Evolutionary conservation across 2,113 vertebrate species (phyloP).

Genomic region (Zosterops japonicus): DNA sequence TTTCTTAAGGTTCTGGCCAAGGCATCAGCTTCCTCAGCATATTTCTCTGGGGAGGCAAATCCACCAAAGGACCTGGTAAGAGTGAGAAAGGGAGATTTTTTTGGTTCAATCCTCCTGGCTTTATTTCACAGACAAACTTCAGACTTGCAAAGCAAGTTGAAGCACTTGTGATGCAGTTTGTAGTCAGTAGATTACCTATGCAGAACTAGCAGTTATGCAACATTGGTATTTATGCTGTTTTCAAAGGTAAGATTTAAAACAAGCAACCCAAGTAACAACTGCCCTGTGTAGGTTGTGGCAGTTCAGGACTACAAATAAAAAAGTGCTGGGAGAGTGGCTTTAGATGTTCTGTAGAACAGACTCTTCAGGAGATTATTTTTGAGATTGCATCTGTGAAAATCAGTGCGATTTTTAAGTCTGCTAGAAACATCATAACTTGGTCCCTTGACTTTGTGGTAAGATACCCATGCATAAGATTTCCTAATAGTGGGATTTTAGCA

Average conservation of each 20-base stretch:
- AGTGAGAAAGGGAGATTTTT: not conserved
- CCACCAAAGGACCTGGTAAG: slow-evolving; percentile 77
- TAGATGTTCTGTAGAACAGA: not conserved
- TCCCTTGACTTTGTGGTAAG: not conserved
- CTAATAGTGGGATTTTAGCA: not conserved
- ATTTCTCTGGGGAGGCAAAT: slow-evolving; percentile 79
- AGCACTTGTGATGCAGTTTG: not conserved
- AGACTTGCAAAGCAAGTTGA: not conserved
- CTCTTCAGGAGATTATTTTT: not conserved
- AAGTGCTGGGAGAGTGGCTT: not conserved
- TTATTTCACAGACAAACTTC: not conserved
- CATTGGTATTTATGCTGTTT: rapidly evolving
- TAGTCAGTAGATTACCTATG: rapidly evolving
- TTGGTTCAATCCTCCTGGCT: not conserved
- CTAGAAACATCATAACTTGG: not conserved
- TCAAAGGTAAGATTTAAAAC: not conserved
- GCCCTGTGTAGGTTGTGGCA: not conserved
- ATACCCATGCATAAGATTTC: rapidly evolving
- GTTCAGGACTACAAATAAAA: not conserved
- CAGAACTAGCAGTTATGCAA: not conserved
- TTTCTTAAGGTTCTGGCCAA: slow-evolving; percentile 76
- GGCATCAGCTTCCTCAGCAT: slow-evolving; percentile 74
- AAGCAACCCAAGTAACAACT: not conserved
- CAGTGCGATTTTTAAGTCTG: rapidly evolving
- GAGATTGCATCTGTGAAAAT: not conserved